These are phyloP conservation scores for Marmota monax DNA, from an alignment of 2,113 vertebrate genomes.

Conservation along the genomic window DNA sequence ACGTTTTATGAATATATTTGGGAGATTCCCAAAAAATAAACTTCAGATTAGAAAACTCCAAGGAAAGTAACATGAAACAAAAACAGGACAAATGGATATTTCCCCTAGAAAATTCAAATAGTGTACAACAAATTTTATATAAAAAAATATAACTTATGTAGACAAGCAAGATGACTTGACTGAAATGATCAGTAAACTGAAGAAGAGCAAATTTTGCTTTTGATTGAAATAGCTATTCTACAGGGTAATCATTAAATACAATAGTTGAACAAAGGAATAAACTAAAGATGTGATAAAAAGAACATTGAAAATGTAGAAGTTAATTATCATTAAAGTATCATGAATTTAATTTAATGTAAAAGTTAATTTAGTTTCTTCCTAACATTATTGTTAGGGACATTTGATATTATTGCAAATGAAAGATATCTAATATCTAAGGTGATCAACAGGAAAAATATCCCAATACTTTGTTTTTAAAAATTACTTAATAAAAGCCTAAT, in stretches of 20 bases:
- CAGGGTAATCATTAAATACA: neutral
- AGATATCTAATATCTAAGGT: neutral
- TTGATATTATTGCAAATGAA: neutral
- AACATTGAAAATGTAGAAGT: neutral
- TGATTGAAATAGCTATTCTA: conserved; percentile 27
- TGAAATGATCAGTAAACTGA: neutral
- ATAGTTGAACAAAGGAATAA: neutral
- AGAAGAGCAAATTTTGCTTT: neutral
- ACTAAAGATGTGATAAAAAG: neutral
- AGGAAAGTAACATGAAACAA: neutral
- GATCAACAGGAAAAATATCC: neutral
- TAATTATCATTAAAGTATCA: neutral
- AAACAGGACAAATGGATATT: neutral
- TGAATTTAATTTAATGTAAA: neutral
- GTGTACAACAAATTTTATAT: neutral
- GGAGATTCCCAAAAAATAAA: neutral
- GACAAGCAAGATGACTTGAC: neutral
- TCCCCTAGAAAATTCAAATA: neutral
- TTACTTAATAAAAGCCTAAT: neutral
- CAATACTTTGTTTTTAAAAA: neutral
- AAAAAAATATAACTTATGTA: neutral
- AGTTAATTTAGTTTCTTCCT: neutral
- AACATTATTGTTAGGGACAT: neutral
- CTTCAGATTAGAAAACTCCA: neutral
- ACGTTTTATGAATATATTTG: neutral